phyloP scores from a whole-genome alignment of 2,113 vertebrate genomes.

The Bubo scandiacus region DNA sequence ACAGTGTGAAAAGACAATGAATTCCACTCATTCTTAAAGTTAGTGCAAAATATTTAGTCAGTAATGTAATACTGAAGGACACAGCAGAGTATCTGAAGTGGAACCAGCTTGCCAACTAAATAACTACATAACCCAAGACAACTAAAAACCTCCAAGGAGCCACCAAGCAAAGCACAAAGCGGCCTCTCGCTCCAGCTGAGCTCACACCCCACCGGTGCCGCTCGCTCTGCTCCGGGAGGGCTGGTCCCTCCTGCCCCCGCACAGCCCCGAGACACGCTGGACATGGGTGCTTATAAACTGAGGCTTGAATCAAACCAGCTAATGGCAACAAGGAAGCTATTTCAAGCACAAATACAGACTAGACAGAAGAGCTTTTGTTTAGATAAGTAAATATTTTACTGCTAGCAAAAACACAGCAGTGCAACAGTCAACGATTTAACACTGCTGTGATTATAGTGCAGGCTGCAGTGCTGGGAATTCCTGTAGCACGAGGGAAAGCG shows the following conservation, averaged over 20 bases:
- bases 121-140: not conserved
- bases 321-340: not conserved
- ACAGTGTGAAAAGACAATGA: not conserved
- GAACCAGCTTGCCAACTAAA: not conserved
- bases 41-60: not conserved
- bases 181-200: not conserved
- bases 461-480: not conserved
- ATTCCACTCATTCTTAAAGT: slow-evolving; percentile 21
- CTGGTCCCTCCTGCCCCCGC: not conserved
- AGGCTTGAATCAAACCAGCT: not conserved
- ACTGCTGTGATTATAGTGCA: not conserved
- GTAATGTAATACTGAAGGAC: not conserved
- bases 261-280: not conserved
- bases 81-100: not conserved
- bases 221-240: not conserved
- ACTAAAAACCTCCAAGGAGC: not conserved
- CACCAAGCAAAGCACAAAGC: not conserved
- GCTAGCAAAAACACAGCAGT: slow-evolving; percentile 29
- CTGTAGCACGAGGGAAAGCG: not conserved
- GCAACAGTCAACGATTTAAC: not conserved
- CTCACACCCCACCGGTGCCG: not conserved
- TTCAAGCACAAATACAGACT: not conserved
- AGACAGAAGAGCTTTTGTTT: slow-evolving; percentile 44
- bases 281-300: not conserved
- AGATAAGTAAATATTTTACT: slow-evolving; percentile 51